A percentile compares a stretch with the other conserved stretches of the same genome.
These are phyloP conservation scores for Bursaphelenchus okinawaensis DNA, from an alignment of 2,888 invertebrate genomes.

Conservation along the genomic window DNA sequence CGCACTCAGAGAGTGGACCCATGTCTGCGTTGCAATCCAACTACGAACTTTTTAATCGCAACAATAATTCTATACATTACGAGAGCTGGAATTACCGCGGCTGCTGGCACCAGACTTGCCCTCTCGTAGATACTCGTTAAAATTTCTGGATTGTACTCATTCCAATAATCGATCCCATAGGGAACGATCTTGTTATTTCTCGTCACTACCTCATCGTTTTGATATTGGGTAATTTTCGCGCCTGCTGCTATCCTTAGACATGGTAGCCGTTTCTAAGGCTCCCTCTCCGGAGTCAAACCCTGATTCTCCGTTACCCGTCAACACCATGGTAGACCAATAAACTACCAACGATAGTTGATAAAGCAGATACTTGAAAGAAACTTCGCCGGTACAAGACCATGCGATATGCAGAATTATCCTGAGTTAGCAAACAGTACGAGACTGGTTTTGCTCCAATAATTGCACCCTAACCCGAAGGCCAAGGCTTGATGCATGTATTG, in stretches of 20 bases:
- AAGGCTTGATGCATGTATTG: slow-evolving; percentile 65
- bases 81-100: slow-evolving; percentile 71
- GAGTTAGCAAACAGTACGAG: slow-evolving; percentile 59
- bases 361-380: slow-evolving; percentile 68
- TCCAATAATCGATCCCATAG: slow-evolving; percentile 64
- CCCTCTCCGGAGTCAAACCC: slow-evolving; percentile 72
- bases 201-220: slow-evolving; percentile 66
- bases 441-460: slow-evolving; percentile 63
- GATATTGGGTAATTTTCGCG: slow-evolving; percentile 68
- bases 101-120: slow-evolving; percentile 71
- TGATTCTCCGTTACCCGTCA: slow-evolving; percentile 71
- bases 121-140: slow-evolving; percentile 64
- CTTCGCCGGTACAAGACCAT: slow-evolving; percentile 63
- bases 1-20: slow-evolving; percentile 19
- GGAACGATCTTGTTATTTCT: slow-evolving; percentile 64
- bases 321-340: slow-evolving; percentile 68
- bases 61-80: slow-evolving; percentile 70
- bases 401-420: slow-evolving; percentile 58
- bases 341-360: slow-evolving; percentile 70
- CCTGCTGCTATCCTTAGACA: slow-evolving; percentile 71
- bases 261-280: slow-evolving; percentile 70
- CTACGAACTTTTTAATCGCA: slow-evolving; percentile 68
- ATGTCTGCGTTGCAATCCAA: slow-evolving; percentile 59
- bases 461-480: slow-evolving; percentile 58
- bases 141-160: slow-evolving; percentile 65